Percentiles rank a stretch among this genome's conserved stretches.
These are phyloP conservation scores for Xenops minutus DNA, from an alignment of 2,797 vertebrate genomes.

Conservation along the genomic window DNA sequence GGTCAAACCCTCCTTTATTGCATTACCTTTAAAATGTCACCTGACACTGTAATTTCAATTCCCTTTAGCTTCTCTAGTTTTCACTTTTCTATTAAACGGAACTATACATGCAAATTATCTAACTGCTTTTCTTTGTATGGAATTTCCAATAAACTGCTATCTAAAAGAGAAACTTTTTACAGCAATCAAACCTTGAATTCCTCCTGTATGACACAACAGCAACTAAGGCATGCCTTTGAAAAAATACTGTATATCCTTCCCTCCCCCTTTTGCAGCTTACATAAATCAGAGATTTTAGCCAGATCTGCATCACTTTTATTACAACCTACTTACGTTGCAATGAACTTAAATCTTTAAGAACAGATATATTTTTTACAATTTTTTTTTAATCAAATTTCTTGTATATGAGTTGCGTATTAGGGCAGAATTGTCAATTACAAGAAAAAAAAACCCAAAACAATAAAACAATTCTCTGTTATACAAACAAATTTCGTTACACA, in stretches of 20 bases:
- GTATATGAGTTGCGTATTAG: neutral
- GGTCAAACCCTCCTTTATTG: slow-evolving; percentile 6
- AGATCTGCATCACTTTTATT: neutral
- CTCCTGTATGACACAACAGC: neutral
- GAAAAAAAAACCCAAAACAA: neutral
- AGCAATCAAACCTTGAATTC: slow-evolving; percentile 1
- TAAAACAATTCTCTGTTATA: neutral
- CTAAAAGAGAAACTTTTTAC: slow-evolving; percentile 35
- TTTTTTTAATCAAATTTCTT: neutral
- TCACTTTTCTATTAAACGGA: slow-evolving; percentile 43
- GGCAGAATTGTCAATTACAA: neutral
- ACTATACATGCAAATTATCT: slow-evolving; percentile 53
- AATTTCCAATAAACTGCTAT: slow-evolving; percentile 28
- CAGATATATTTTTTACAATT: neutral
- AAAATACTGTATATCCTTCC: neutral
- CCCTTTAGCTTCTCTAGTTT: slow-evolving; percentile 7
- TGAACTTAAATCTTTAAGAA: neutral
- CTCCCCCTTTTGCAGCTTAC: neutral
- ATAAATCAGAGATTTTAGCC: neutral
- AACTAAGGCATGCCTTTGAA: neutral
- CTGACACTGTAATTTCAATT: slow-evolving; percentile 52
- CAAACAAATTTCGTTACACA: neutral
- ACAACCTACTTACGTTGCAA: neutral
- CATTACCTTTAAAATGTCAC: slow-evolving; percentile 47
- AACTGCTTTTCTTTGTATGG: slow-evolving; percentile 27